Evolutionary conservation across 2,888 invertebrate genomes (phyloP).

Genomic region (Steinernema carpocapsae): DNA sequence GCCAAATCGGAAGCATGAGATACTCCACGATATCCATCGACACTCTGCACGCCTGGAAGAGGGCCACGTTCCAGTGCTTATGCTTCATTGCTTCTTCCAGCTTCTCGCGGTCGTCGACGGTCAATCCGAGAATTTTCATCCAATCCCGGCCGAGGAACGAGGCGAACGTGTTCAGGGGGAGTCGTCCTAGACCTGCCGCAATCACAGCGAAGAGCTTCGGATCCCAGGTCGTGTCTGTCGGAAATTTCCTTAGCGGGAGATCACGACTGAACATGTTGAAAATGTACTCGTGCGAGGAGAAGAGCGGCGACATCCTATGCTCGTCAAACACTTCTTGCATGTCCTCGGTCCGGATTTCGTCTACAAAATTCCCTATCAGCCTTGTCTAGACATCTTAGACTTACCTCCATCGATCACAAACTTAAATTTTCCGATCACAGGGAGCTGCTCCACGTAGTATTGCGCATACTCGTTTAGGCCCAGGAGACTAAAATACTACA

Average conservation of each 20-base stretch:
- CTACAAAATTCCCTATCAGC: not conserved
- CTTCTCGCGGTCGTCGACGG: not conserved
- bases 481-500: not conserved
- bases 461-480: constrained; percentile 15
- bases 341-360: not conserved
- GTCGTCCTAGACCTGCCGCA: not conserved
- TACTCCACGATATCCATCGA: not conserved
- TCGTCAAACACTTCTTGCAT: not conserved
- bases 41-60: constrained; percentile 5
- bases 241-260: not conserved
- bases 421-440: not conserved
- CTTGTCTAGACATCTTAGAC: not conserved
- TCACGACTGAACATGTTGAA: not conserved
- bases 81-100: not conserved
- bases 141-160: not conserved
- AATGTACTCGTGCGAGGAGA: constrained; percentile 10
- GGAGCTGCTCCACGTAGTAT: constrained; percentile 29
- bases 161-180: not conserved
- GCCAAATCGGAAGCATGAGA: not conserved
- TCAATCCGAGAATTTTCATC: constrained; percentile 3
- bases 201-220: constrained; percentile 5
- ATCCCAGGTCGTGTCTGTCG: constrained; percentile 8
- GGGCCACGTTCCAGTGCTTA: not conserved
- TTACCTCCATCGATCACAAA: constrained; percentile 1
- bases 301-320: not conserved